Evolutionary conservation across 2,113 vertebrate species (phyloP).

Genomic region (Motacilla alba): DNA sequence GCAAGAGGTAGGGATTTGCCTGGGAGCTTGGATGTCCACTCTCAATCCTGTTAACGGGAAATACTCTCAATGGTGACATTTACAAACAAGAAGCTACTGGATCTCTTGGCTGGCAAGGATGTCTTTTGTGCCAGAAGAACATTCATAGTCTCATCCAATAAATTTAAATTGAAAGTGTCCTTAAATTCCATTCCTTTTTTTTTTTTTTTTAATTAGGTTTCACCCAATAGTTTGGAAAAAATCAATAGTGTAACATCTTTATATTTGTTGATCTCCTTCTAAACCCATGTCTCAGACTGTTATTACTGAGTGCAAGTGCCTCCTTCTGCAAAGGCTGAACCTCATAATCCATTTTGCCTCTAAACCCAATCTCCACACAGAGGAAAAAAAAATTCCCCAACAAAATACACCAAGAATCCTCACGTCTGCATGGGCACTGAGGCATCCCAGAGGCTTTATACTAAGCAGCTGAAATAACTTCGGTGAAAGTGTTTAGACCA

Average conservation of each 20-base stretch:
- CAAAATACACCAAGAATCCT: not conserved
- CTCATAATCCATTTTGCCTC: not conserved
- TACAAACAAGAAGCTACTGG: not conserved
- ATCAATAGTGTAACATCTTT: not conserved
- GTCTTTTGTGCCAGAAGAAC: not conserved
- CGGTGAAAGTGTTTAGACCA: not conserved
- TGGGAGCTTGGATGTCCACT: not conserved
- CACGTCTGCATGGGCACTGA: not conserved
- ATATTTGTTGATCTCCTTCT: not conserved
- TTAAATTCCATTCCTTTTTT: not conserved
- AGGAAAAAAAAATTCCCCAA: not conserved
- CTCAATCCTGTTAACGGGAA: not conserved
- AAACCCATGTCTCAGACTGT: not conserved
- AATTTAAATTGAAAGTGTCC: not conserved
- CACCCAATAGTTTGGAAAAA: not conserved
- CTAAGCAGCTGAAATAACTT: not conserved
- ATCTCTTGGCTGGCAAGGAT: not conserved
- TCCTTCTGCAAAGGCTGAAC: not conserved
- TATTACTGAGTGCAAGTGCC: not conserved
- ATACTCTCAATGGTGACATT: not conserved
- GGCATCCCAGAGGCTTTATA: not conserved
- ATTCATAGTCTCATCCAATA: not conserved
- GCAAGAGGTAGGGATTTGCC: not conserved
- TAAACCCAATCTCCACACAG: not conserved
- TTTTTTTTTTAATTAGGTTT: not conserved